A percentile compares a stretch with the other conserved stretches of the same genome.
These are phyloP conservation scores for Orientallactaga sibirica DNA, from an alignment of 2,797 vertebrate species.

Conservation along the genomic window DNA sequence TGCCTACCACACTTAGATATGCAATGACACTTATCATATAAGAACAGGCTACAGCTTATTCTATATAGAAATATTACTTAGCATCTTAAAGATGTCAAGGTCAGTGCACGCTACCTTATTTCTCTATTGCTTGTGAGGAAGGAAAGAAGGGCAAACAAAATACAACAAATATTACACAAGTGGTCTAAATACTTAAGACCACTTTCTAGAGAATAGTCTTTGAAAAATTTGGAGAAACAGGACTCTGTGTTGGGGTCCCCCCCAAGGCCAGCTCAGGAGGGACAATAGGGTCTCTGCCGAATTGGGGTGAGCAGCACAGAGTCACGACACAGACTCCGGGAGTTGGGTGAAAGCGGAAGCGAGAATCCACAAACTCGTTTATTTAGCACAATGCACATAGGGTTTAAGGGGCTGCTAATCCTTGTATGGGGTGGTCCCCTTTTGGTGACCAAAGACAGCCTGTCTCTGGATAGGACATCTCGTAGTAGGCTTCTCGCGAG, in stretches of 20 bases:
- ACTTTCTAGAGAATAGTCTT: slow-evolving; percentile 53
- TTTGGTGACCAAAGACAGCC: no score
- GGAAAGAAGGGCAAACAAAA: slow-evolving; percentile 22
- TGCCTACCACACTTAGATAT: background rate
- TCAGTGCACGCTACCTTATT: background rate
- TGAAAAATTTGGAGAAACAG: slow-evolving; percentile 19
- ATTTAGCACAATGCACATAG: no score
- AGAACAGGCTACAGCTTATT: background rate
- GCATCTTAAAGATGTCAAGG: background rate
- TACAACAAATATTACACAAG: background rate
- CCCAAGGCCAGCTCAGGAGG: no score
- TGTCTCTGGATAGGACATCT: no score
- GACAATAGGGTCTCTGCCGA: no score
- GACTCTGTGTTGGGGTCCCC: background rate
- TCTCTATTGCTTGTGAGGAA: slow-evolving; percentile 21
- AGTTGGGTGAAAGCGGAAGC: no score
- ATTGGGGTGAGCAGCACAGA: no score
- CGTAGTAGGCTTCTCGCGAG: no score
- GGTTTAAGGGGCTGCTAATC: no score
- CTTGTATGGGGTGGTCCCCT: no score
- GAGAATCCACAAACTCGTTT: no score
- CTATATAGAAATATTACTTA: background rate
- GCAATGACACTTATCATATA: background rate
- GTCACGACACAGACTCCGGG: no score
- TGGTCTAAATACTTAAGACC: background rate